Conservation (phyloP, 2,888 invertebrate genomes). For the Conchocele bisecta region DNA sequence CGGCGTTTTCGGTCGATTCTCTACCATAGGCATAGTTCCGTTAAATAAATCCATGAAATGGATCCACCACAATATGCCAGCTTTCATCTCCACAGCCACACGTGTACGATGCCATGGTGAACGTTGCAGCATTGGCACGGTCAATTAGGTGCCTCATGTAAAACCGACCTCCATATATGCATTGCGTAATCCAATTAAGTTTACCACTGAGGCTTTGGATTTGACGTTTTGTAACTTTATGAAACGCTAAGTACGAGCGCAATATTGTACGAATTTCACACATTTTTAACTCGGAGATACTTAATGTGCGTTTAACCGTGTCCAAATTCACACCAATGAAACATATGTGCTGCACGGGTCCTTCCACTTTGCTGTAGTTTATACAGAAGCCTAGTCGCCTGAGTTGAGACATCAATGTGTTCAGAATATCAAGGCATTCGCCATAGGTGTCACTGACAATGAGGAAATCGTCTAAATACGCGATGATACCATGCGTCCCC, state of each 20-base stretch:
- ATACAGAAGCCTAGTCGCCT: conserved; percentile 23
- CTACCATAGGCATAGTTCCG: conserved; percentile 14
- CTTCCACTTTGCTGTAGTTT: conserved; percentile 29
- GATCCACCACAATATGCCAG: conserved; percentile 11
- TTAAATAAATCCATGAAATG: conserved; percentile 17
- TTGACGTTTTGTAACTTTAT: conserved; percentile 7
- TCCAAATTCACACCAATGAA: too few relatives aligned
- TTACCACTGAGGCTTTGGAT: conserved; percentile 26
- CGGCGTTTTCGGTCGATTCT: conserved; percentile 9
- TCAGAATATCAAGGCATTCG: conserved; percentile 3
- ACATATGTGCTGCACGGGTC: neutral
- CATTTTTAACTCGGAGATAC: too few relatives aligned
- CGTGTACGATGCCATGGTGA: conserved; percentile 4
- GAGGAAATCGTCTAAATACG: conserved; percentile 22
- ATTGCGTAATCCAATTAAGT: conserved; percentile 14
- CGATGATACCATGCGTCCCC: neutral
- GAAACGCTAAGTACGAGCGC: neutral
- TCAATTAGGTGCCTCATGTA: conserved; percentile 9
- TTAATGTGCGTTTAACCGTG: too few relatives aligned
- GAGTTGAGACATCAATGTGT: conserved; percentile 2
- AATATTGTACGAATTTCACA: neutral
- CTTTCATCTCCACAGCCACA: too few relatives aligned
- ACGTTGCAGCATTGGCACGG: neutral
- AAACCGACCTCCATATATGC: conserved; percentile 17
- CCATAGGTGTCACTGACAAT: conserved; percentile 4